phyloP scores from a whole-genome alignment of 2,113 vertebrate genomes.

The Oreochromis aureus region DNA sequence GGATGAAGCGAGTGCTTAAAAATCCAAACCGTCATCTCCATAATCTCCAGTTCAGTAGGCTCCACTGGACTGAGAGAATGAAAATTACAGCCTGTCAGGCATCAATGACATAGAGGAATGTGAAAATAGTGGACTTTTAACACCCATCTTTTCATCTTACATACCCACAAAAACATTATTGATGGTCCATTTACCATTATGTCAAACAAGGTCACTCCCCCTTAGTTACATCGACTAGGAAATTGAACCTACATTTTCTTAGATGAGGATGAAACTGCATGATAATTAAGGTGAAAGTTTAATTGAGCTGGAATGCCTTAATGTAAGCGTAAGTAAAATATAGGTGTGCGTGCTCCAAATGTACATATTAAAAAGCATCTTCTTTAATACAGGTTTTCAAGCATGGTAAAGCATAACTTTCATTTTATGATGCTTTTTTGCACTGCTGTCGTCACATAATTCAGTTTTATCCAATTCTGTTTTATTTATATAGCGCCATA shows the following conservation, averaged over 20 bases:
- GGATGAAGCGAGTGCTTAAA: conserved; percentile 66
- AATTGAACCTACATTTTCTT: conserved; percentile 26
- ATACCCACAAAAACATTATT: conserved; percentile 70
- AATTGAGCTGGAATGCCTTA: not conserved
- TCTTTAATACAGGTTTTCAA: not conserved
- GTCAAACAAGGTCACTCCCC: conserved; percentile 81
- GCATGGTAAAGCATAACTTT: not conserved
- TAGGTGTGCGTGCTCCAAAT: not conserved
- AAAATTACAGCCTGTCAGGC: conserved; percentile 88
- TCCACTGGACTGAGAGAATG: conserved; percentile 82
- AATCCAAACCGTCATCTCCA: conserved; percentile 73
- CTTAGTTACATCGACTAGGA: conserved; percentile 45
- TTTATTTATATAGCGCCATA: not conserved
- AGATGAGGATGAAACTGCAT: not conserved
- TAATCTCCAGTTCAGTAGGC: conserved; percentile 83
- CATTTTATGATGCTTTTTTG: not conserved
- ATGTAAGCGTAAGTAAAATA: not conserved
- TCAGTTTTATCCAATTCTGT: not conserved
- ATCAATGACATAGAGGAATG: conserved; percentile 84
- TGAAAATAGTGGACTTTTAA: conserved; percentile 84
- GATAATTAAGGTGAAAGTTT: conserved; percentile 1
- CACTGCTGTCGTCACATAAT: not conserved
- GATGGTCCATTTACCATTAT: conserved; percentile 79
- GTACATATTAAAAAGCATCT: not conserved
- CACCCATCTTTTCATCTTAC: conserved; percentile 66